Base-by-base conservation (phyloP, 1,140 invertebrate species). In the Nephila pilipes region DNA sequence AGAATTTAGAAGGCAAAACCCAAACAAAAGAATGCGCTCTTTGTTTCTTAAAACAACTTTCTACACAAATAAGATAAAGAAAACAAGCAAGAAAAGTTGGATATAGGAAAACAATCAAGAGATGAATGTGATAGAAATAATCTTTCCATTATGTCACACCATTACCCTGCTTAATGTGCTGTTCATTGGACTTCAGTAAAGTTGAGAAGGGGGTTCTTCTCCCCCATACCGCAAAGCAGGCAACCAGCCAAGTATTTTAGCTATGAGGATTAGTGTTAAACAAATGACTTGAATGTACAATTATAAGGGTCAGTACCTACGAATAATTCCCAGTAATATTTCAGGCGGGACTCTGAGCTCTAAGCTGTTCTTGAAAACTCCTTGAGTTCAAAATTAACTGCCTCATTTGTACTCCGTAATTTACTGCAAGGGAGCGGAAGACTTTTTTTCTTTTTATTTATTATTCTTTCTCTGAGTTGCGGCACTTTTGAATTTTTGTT, bases 41-140 rank as follows among this genome's bases (percentile, higher is more conserved):
- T 93, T 87, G 85, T 93, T 93, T 93, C 92, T 65, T 85, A 75
- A 87, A 93, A 87, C 91, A 93, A 93, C 81, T 87, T 81, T 57
- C 83, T 46, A 87, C 65, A 80, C 85, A 87, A 93, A 93, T 87
- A 93, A 81, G 80, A 81, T 58, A 83, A 63, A 65, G 83, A 85
- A 93, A 93, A 93, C 69, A 88, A 83, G 75, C 57, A 88, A 87
- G 85, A 93, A 93, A 80, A 92, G 80, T 63, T 58, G 90, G 54
- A 75, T 93, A 88, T 88, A 93, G 92, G 92, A 93, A 93, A 93
- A 93, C 92, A 93, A 93, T 93, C 92, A 93, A 81, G 92, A 93
- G 87, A 88, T 93, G 92, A 88, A 93, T 93, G 92, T 88, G 87
- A 93, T 93, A 88, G 92, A 93, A 93, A 93, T 88, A 93, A 93